Base-by-base conservation (phyloP, 92 coral and sea anemone species). In the Desmophyllum pertusum region DNA sequence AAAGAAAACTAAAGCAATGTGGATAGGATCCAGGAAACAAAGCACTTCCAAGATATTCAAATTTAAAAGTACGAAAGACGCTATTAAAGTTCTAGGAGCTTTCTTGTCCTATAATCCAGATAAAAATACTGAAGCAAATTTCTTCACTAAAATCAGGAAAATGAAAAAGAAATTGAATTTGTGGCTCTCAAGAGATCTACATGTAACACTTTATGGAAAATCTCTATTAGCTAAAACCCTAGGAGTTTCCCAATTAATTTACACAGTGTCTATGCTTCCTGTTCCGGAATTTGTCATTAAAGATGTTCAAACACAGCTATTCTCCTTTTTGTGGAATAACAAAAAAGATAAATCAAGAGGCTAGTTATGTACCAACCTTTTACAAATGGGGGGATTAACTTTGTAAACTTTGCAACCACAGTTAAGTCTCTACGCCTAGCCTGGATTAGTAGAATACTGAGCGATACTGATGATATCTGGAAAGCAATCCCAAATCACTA, bases 1-100 rank as follows among this genome's bases (percentile, higher is more conserved):
- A 41, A 70, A 41, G 55, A 48, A 50, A 35, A 50, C 67, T 5
- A n/a, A 61, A 61, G 67, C 67, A 33, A 74, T 74, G 79, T 74
- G 79, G 79, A 5, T 29, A 7, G 79, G 65, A 4, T 29, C 64
- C 39, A 61, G n/a, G 67, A 61, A 61, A 25, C 31, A 61, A 9
- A 61, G 31, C 33, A 27, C 1, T 6, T 61, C 11, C 14, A 61
- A 5, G 33, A 61, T 61, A 11, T 10, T 61, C 2, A 15, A 61
- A 11, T 61, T 61, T n/a, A 61, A 27, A 61, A n/a, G n/a, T 10
- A 61, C 67, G 6, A 27, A n/a, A 1, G 9, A 33, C 7, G 65
- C 46, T 3, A 48, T 43, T 51, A 48, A 73, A 74, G 64, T 51
- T 50, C 41, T 74, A 2, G 79, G 79, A 6, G 23, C 63, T 1